Base-by-base conservation (phyloP, 2,888 invertebrate species). In the Caenorhabditis sp. region DNA sequence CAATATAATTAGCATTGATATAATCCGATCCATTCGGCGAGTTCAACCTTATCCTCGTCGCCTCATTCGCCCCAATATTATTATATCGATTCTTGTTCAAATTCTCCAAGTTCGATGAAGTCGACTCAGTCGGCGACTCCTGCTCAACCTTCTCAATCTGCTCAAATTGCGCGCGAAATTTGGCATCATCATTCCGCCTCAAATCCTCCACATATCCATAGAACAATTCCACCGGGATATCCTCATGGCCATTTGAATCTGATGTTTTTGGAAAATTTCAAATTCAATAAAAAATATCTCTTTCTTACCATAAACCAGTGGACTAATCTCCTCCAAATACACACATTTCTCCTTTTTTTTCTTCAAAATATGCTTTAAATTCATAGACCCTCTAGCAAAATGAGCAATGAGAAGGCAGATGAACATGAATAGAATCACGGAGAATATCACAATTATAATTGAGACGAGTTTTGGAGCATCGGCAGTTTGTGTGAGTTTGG, bases 171-270 rank as follows among this genome's bases (percentile, higher is more conserved):
- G 65, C 59, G 21, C 76, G 75, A 71, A 82, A 85, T 49, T 84
- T 83, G 12, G 58, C 62, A 38, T 81, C 77, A 59, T 83, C 75
- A 53, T 86, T 83, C 53, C 78, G 60, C 43, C 72, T 70, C 63
- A 86, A 61, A 64, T 87, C 83, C 49, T 83, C 78, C 59, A 80
- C 85, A 68, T 85, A 83, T 49, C 83, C 81, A 52, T 86, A 86
- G 76, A 87, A 86, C 10, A 83, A 70, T 59, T 80, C 82, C 3
- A 85, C 82, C 7, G 84, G 81, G 25, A 86, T 80, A 25, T 83
- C 81, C 56, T 82, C 82, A 52, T 71, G 75, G 10, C 82, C 82
- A 5, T 63, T 59, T 0, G 82, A 73, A 61, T 82, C 82, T 82
- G 23, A 43, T 23, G 17, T 21, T 36, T 60, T 60, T 43, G 10